Evolutionary conservation across 1,140 invertebrate species (phyloP), one percentile per base, ranked within the genome.

Genomic region (Drosophila equinoxialis): DNA sequence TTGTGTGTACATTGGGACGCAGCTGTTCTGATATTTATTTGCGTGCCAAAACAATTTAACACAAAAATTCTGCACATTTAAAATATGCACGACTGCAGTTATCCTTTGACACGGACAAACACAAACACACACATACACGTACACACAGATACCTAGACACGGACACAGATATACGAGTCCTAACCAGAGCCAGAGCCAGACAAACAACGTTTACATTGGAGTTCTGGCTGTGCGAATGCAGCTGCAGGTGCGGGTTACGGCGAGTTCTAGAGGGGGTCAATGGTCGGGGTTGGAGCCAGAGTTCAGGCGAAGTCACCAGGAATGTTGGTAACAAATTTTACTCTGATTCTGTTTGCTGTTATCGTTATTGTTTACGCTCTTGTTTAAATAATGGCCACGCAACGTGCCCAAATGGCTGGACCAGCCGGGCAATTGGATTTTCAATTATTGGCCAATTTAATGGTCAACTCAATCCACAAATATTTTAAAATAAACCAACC

Each of bases 31-130:
- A 61, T 74, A 86, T 90, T 90, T 90, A 90, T 90, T 90, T 90
- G 86, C 86, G 86, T 83, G 77, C 72, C 80, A 90, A 90, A 90
- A 90, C 87, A 90, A 90, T 90, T 90, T 90, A 90, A 82, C 83
- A 87, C 82, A 81, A 90, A 89, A 90, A 90, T 80, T 77, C 80
- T 83, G 74, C 68, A 71, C 84, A 87, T 84, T 87, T 87, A 87
- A 87, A 89, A 89, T 84, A 89, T 90, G 77, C 81, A 81, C 61
- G 61, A 84, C 68, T 89, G 84, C 84, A 89, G 84, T 84, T 89
- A 89, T 89, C 84, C 84, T 84, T 87, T 89, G 85, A 77, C 84
- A 87, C 65, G 77, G 54, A 71, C 63, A 70, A 55, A 68, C 64
- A 65, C 17, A 17, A 17, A 17, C 17, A 17, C 67, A 74, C 67